Percentiles rank a stretch among this genome's conserved stretches.
These are phyloP conservation scores for Henricia sp. DNA, from an alignment of 53 echinoderm and acorn worm genomes.

Conservation along the genomic window DNA sequence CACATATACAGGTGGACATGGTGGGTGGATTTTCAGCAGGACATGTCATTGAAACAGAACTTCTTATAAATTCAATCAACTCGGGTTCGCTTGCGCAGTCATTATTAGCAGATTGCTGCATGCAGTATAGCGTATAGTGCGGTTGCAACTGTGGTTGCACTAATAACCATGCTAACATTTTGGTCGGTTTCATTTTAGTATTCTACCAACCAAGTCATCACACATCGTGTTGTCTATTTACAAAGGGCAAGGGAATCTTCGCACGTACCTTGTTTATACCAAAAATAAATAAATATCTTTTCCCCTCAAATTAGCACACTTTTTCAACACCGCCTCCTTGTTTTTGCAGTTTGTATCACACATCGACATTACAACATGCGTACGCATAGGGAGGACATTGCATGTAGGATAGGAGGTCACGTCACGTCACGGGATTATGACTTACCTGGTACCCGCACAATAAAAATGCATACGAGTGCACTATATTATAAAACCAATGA, in stretches of 20 bases:
- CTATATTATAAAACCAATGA: conserved; percentile 18
- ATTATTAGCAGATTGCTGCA: too few relatives aligned
- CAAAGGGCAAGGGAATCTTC: neutral
- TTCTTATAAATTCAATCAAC: too few relatives aligned
- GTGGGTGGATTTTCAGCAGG: too few relatives aligned
- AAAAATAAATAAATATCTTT: conserved; percentile 6
- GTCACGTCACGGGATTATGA: conserved; percentile 50
- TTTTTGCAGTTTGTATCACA: neutral
- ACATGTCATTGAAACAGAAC: too few relatives aligned
- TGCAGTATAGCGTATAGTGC: neutral
- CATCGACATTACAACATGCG: neutral
- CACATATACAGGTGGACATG: too few relatives aligned
- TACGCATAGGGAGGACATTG: neutral
- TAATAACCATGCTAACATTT: neutral
- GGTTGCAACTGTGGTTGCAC: neutral
- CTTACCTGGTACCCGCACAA: neutral
- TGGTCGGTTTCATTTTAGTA: neutral
- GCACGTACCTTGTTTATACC: neutral
- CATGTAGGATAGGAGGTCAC: neutral
- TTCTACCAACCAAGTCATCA: neutral
- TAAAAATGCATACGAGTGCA: neutral
- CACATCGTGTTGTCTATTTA: neutral
- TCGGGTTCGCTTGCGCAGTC: too few relatives aligned
- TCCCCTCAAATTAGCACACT: conserved; percentile 27
- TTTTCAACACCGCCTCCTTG: conserved; percentile 35